phyloP scores from a whole-genome alignment of 1,140 invertebrate species.

The Campodea augens region DNA sequence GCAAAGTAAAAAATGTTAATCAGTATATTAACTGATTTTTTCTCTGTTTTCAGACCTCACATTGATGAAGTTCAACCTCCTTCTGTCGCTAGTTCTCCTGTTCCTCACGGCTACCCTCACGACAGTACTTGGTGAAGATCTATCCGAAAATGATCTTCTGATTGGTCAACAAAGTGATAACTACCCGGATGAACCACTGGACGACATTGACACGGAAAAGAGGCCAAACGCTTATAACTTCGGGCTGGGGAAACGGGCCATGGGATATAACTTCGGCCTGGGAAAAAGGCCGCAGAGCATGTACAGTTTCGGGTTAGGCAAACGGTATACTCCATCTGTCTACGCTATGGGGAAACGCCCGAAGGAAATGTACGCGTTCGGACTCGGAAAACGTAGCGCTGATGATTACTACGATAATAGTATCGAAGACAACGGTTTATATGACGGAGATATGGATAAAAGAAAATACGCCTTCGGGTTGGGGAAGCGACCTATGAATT shows the following conservation, averaged over 20 bases:
- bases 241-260: constrained; percentile 2
- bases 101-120: no score
- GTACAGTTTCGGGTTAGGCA: constrained; percentile 16
- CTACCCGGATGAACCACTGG: no score
- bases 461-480: constrained; percentile 15
- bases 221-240: constrained; percentile 11
- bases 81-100: no score
- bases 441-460: constrained; percentile 1
- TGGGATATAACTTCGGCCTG: constrained; percentile 14
- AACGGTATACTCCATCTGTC: constrained; percentile 4
- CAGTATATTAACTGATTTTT: no score
- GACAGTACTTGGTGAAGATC: no score
- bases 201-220: no score
- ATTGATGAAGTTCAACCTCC: no score
- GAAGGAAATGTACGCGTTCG: constrained; percentile 15
- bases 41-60: no score
- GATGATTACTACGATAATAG: background rate
- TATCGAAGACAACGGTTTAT: constrained; percentile 6
- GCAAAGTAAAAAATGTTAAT: no score
- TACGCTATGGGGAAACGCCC: constrained; percentile 1
- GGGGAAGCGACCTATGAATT: constrained; percentile 11
- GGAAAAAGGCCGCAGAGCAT: constrained; percentile 16
- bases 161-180: no score
- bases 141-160: no score
- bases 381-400: constrained; percentile 13